These are phyloP conservation scores for Lordiphosa mommai DNA, from an alignment of 1,140 invertebrate genomes.

Conservation along the genomic window DNA sequence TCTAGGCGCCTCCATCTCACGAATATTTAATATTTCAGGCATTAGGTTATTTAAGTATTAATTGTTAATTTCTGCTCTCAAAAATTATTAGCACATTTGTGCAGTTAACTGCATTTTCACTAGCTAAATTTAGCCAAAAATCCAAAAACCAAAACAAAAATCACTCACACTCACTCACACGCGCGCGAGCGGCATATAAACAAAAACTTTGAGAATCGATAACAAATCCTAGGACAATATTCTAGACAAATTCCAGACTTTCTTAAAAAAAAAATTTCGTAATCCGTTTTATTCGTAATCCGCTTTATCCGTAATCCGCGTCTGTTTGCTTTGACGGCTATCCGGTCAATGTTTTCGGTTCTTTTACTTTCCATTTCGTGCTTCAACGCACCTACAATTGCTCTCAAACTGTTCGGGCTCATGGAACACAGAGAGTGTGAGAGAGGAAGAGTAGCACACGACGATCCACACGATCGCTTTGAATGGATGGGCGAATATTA, in stretches of 20 bases:
- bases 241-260: background rate
- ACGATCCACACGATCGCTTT: background rate
- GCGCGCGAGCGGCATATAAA: background rate
- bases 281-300: too few relatives aligned
- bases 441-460: background rate
- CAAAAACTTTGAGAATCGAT: background rate
- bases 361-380: slow-evolving; percentile 68
- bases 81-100: background rate
- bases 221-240: background rate
- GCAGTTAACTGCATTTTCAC: slow-evolving; percentile 6
- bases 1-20: slow-evolving; percentile 3
- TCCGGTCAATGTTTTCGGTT: slow-evolving; percentile 54
- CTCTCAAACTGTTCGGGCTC: slow-evolving; percentile 48
- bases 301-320: slow-evolving; percentile 19
- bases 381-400: slow-evolving; percentile 34
- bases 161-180: background rate
- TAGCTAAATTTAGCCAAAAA: background rate
- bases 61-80: background rate
- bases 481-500: background rate
- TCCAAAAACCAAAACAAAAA: background rate
- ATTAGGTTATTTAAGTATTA: background rate
- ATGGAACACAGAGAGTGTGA: slow-evolving; percentile 18
- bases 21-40: slow-evolving; percentile 1
- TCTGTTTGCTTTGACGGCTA: slow-evolving; percentile 63
- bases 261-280: background rate